phyloP scores from a whole-genome alignment of 2,888 invertebrate species.

The Euplexia lucipara region DNA sequence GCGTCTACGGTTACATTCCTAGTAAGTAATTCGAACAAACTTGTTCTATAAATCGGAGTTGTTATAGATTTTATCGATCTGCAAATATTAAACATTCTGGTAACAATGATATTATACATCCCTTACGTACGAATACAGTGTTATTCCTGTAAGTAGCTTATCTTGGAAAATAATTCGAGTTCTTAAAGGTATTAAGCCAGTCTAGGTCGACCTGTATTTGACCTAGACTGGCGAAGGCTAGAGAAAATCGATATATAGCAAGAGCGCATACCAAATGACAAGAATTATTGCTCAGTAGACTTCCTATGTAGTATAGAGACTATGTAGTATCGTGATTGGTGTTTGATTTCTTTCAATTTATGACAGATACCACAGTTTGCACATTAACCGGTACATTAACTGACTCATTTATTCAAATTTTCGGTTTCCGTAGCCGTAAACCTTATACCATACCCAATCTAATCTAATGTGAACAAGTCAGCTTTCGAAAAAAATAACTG shows the following conservation, averaged over 20 bases:
- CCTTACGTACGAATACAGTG: neutral
- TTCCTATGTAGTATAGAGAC: neutral
- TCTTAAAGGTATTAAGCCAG: constrained; percentile 8
- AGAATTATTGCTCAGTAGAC: constrained; percentile 1
- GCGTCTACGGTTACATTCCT: neutral
- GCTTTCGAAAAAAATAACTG: no score
- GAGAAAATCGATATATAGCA: constrained; percentile 46
- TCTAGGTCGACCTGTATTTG: constrained; percentile 27
- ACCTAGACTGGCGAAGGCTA: constrained; percentile 32
- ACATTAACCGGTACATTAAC: neutral
- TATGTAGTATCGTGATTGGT: neutral
- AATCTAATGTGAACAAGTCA: no score
- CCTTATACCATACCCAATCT: no score
- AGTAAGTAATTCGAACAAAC: constrained; percentile 21
- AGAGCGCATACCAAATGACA: constrained; percentile 5
- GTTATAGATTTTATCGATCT: neutral
- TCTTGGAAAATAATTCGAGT: neutral
- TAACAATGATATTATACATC: neutral
- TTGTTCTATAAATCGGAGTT: neutral
- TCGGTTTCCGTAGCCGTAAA: no score
- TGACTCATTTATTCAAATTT: neutral
- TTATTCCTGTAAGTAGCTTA: neutral
- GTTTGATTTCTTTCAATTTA: neutral
- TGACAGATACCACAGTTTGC: neutral
- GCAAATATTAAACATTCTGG: neutral